A percentile compares a stretch with the other conserved stretches of the same genome.
Evolutionary conservation across 2,888 invertebrate genomes (phyloP).

Genomic region (Drosophila algonquin): DNA sequence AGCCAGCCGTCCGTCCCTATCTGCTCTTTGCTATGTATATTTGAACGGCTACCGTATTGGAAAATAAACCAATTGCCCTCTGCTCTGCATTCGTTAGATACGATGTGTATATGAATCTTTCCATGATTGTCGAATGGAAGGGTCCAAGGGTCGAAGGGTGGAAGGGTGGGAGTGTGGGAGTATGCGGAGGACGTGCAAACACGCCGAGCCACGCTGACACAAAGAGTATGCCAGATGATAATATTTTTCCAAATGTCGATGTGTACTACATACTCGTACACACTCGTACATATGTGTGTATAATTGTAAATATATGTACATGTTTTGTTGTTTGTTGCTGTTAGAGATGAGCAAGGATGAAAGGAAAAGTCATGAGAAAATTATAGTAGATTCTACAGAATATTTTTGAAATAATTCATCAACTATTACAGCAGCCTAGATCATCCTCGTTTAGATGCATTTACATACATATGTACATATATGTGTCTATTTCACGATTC

Average conservation of each 20-base stretch:
- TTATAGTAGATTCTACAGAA: too few relatives aligned
- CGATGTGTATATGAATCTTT: constrained; percentile 30
- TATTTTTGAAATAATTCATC: too few relatives aligned
- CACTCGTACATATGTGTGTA: not conserved
- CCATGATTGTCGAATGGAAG: not conserved
- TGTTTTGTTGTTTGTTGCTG: constrained; percentile 4
- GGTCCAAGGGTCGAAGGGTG: too few relatives aligned
- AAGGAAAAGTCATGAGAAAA: not conserved
- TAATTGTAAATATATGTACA: constrained; percentile 30
- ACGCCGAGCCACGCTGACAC: constrained; percentile 53
- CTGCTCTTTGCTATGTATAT: constrained; percentile 47
- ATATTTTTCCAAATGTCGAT: constrained; percentile 61
- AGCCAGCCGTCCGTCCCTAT: not conserved
- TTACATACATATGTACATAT: not conserved
- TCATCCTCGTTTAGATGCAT: too few relatives aligned
- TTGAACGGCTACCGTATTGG: constrained; percentile 77
- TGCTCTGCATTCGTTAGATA: constrained; percentile 68
- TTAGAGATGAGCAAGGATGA: constrained; percentile 11
- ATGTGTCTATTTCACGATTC: not conserved
- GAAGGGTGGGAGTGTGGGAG: not conserved
- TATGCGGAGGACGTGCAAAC: constrained; percentile 56
- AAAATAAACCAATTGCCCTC: constrained; percentile 77
- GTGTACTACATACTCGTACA: not conserved
- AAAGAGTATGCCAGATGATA: constrained; percentile 59
- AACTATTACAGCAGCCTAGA: too few relatives aligned